phyloP scores from a whole-genome alignment of 2,888 invertebrate genomes.

The Pollenia labialis region DNA sequence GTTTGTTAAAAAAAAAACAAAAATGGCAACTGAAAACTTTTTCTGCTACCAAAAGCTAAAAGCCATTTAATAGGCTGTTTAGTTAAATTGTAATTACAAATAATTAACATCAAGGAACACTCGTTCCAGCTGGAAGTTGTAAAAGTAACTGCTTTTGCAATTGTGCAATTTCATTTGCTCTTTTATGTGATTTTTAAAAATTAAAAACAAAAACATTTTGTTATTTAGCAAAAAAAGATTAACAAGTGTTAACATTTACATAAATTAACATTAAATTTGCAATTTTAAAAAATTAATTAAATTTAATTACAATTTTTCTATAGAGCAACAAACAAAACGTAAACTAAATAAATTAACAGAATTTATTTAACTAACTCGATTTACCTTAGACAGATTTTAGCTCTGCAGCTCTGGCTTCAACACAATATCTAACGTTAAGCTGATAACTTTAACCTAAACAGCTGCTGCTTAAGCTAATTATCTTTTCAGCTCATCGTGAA shows the following conservation, averaged over 20 bases:
- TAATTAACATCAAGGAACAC: conserved; percentile 47
- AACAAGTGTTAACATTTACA: conserved; percentile 70
- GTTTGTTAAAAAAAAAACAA: neutral
- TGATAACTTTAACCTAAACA: conserved; percentile 22
- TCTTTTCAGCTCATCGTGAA: conserved; percentile 42
- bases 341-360: neutral
- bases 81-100: conserved; percentile 68
- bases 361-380: conserved; percentile 31
- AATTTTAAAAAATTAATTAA: conserved; percentile 70
- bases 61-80: conserved; percentile 71
- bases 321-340: conserved; percentile 4
- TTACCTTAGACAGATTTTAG: neutral
- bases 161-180: neutral
- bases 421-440: neutral
- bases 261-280: conserved; percentile 69
- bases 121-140: conserved; percentile 25
- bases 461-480: conserved; percentile 43
- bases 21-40: neutral
- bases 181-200: conserved; percentile 2
- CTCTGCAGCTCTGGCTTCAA: neutral
- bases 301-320: conserved; percentile 63
- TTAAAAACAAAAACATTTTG: conserved; percentile 51
- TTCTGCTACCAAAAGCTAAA: conserved; percentile 59
- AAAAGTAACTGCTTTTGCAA: neutral
- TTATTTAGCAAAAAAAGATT: conserved; percentile 32